Conservation (phyloP, 2,113 vertebrate species). For the Chionodraco myersi region DNA sequence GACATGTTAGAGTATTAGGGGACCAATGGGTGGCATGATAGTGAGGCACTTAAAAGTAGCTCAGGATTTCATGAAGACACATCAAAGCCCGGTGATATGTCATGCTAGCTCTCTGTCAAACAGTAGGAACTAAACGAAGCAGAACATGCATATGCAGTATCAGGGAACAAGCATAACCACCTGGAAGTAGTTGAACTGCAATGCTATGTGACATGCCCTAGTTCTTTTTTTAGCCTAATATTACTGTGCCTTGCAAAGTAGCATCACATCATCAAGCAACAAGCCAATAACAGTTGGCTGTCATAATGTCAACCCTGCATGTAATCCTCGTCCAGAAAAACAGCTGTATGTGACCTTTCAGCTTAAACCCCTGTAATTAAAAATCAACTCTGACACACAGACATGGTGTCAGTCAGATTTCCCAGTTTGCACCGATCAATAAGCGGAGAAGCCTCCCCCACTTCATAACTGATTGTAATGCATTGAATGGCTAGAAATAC, state of each 20-base stretch:
- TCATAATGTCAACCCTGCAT: neutral
- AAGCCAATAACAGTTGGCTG: neutral
- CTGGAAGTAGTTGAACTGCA: neutral
- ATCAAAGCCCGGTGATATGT: constrained; percentile 25
- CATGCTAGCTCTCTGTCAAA: constrained; percentile 8
- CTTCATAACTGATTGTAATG: constrained; percentile 22
- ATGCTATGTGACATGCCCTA: neutral
- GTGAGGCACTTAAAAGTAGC: constrained; percentile 44
- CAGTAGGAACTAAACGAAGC: neutral
- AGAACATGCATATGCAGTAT: neutral
- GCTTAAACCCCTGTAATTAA: constrained; percentile 16
- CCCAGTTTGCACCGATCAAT: constrained; percentile 25
- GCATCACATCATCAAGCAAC: neutral
- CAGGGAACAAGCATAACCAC: neutral
- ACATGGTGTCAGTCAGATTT: neutral
- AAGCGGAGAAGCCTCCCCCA: neutral
- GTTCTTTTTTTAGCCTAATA: neutral
- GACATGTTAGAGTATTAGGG: constrained; percentile 12
- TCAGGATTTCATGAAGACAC: constrained; percentile 32
- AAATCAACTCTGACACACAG: constrained; percentile 25
- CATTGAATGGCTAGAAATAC: neutral
- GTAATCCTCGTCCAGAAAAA: too few relatives aligned
- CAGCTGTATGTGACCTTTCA: constrained; percentile 4
- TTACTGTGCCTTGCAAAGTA: neutral
- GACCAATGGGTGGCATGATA: constrained; percentile 35